Conservation (phyloP, 2,797 vertebrate species). For the Xyrichtys novacula region DNA sequence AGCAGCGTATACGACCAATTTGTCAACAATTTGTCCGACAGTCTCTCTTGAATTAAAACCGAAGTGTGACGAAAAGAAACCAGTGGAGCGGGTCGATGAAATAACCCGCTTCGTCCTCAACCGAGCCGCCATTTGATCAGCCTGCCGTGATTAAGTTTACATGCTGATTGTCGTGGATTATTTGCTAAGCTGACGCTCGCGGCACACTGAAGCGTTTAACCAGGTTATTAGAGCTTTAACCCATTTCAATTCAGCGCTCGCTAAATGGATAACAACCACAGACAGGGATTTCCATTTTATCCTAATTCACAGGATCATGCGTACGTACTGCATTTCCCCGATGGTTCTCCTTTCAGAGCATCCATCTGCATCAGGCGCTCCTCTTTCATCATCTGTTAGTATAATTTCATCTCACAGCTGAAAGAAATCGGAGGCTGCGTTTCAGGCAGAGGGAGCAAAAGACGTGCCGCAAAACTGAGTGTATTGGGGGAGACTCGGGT, state of each 20-base stretch:
- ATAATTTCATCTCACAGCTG: constrained; percentile 60
- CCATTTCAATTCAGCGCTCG: constrained; percentile 55
- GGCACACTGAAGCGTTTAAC: constrained; percentile 50
- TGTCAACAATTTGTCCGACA: too few species aligned
- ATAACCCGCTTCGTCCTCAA: constrained; percentile 8
- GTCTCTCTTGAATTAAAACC: background rate
- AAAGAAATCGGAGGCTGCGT: constrained; percentile 38
- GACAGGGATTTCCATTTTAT: constrained; percentile 74
- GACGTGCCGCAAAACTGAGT: constrained; percentile 44
- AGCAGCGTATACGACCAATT: too few species aligned
- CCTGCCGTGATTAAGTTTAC: constrained; percentile 51
- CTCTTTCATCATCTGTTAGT: constrained; percentile 64
- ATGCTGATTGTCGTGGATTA: constrained; percentile 67
- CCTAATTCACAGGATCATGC: constrained; percentile 68
- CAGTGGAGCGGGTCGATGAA: background rate
- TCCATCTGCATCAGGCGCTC: constrained; percentile 58
- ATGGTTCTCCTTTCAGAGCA: constrained; percentile 59
- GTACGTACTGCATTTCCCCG: constrained; percentile 44
- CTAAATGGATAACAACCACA: constrained; percentile 73
- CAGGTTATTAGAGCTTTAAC: constrained; percentile 68
- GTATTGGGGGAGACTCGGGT: constrained; percentile 20
- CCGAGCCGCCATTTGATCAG: constrained; percentile 21
- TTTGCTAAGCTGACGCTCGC: constrained; percentile 64
- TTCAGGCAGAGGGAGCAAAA: constrained; percentile 39
- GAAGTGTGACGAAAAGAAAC: constrained; percentile 1